A percentile compares a stretch with the other conserved stretches of the same genome.
These are phyloP conservation scores for Chrysochloris asiatica DNA, from an alignment of 2,113 vertebrate species.

Conservation along the genomic window DNA sequence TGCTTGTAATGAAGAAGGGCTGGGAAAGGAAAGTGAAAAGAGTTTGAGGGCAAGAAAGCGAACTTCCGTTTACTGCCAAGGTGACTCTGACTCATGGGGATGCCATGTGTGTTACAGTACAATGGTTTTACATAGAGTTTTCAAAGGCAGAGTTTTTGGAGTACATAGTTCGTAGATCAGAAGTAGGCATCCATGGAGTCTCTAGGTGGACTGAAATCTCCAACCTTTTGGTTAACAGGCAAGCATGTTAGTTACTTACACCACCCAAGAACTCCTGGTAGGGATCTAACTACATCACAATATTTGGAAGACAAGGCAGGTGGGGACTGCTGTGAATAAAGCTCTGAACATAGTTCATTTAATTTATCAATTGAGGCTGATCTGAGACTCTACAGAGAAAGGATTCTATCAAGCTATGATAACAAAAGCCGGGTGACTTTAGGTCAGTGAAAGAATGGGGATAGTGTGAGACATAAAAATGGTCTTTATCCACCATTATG, in stretches of 20 bases:
- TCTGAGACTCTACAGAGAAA: neutral
- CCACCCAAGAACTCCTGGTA: neutral
- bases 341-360: no score
- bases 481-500: no score
- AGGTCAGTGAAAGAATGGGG: neutral
- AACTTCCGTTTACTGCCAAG: neutral
- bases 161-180: neutral
- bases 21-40: no score
- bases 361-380: neutral
- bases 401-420: neutral
- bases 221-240: neutral
- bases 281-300: fast-evolving
- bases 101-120: neutral
- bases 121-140: neutral
- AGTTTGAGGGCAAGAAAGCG: fast-evolving
- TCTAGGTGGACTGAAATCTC: neutral
- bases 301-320: neutral
- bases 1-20: neutral
- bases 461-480: fast-evolving
- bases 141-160: neutral
- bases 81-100: neutral
- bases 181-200: neutral
- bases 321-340: no score
- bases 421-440: neutral
- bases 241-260: neutral